Base-by-base conservation (phyloP, 2,113 vertebrate species). In the Turnix velox region DNA sequence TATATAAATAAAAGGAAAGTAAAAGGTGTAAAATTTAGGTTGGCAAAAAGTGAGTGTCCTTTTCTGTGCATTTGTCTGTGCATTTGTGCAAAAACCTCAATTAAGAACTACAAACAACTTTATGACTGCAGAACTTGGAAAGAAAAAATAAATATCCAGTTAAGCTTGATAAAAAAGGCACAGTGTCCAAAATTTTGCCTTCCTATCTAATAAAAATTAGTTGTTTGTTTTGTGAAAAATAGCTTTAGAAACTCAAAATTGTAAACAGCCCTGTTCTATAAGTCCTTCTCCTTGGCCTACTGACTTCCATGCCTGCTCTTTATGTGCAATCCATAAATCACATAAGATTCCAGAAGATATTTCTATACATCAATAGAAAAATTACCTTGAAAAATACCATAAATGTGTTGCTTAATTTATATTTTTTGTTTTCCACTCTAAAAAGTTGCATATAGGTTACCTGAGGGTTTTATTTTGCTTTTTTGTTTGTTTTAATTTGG, bases 221-320 rank as follows among this genome's bases (percentile, higher is more conserved):
- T 78, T 83, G 51, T 7, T 91, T 88, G 57, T 78, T 95, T 96
- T 88, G 73, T 94, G 28, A 93, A 45, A 87, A 93, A 72, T 43
- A 78, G 73, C 84, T 88, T 91, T 82, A 35, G 69, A 88, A 94
- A 88, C 68, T 31, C 74, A 54, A 15, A 75, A 40, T 22, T 73
- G 45, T 82, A 92, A 88, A 84, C 42, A 94, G 37, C 33, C 33
- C 61, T 90, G 88, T 88, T 81, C 84, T 45, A 45, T 76, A 90
- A 91, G 73, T 58, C 17, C 45, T 78, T 77, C 68, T 96, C 72
- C 76, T 92, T 87, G 86, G 65, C 65, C 92, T 93, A 1, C 52
- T 91, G 80, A 52, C 66, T 82, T 79, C 52, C 76, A 8, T 81
- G 62, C 63, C 48, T 87, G 57, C 62, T 95, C 20, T 84, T 81